These are phyloP conservation scores for Perodicticus potto DNA, from an alignment of 2,797 vertebrate species.

Conservation along the genomic window DNA sequence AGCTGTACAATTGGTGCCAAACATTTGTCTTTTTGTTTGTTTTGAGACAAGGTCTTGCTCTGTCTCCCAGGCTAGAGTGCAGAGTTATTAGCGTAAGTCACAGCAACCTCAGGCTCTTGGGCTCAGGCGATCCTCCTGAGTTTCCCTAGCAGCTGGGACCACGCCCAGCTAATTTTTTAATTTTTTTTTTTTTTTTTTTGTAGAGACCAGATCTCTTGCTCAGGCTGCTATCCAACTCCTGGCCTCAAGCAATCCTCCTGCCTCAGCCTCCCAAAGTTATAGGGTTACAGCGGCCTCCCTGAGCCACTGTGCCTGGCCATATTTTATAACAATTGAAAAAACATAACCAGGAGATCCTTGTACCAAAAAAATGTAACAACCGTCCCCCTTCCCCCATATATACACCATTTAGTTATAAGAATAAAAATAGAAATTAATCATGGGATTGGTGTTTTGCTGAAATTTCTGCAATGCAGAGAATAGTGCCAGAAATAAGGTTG, in stretches of 20 bases:
- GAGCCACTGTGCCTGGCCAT: not conserved
- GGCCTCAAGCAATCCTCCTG: not conserved
- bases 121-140: not conserved
- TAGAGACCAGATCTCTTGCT: not conserved
- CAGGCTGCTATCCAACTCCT: not conserved
- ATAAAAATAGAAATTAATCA: not conserved
- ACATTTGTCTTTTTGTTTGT: not conserved
- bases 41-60: not conserved
- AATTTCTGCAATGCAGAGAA: not conserved
- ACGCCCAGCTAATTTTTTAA: not conserved
- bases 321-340: not conserved
- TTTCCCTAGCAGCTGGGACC: not conserved
- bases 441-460: not conserved
- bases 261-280: not conserved
- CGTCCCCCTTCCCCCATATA: rapidly evolving
- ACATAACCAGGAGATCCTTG: not conserved
- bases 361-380: not conserved
- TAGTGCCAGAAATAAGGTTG: not conserved
- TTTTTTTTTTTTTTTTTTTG: not conserved
- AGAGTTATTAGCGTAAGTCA: too few relatives aligned
- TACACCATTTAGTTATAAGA: not conserved
- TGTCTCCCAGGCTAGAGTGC: not conserved
- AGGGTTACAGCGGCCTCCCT: not conserved
- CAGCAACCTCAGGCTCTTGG: too few relatives aligned
- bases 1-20: rapidly evolving